These are phyloP conservation scores for Hermaeophaga mercurialis DNA, from an alignment of 2,888 invertebrate genomes.

Conservation along the genomic window DNA sequence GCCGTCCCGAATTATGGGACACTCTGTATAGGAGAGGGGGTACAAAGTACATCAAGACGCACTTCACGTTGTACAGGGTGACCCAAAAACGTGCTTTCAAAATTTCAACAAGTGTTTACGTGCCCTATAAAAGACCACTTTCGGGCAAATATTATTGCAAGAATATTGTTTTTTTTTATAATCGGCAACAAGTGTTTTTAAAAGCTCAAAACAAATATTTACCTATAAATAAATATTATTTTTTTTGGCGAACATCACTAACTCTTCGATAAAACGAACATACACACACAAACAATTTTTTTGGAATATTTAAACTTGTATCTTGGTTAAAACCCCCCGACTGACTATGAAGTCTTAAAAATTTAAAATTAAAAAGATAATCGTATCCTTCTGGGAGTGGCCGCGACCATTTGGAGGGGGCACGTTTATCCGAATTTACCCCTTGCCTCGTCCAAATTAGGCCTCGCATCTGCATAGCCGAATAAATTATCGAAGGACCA, in stretches of 20 bases:
- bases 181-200: too few relatives aligned
- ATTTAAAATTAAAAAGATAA: slow-evolving; percentile 45
- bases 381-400: slow-evolving; percentile 50
- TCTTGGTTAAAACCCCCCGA: slow-evolving; percentile 33
- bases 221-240: slow-evolving; percentile 10
- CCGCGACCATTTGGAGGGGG: slow-evolving; percentile 45
- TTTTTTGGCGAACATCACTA: slow-evolving; percentile 15
- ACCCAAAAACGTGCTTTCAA: too few relatives aligned
- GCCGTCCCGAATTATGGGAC: too few relatives aligned
- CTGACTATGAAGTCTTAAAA: slow-evolving; percentile 35
- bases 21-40: too few relatives aligned
- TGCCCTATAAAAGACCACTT: too few relatives aligned
- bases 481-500: slow-evolving; percentile 48
- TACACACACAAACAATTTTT: slow-evolving; percentile 7
- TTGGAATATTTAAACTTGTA: slow-evolving; percentile 21
- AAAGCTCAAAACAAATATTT: too few relatives aligned
- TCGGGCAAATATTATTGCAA: too few relatives aligned
- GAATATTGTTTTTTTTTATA: too few relatives aligned
- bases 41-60: too few relatives aligned
- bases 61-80: too few relatives aligned
- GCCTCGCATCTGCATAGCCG: slow-evolving; percentile 52
- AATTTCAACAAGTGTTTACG: too few relatives aligned
- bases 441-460: slow-evolving; percentile 49
- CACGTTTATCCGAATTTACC: slow-evolving; percentile 43
- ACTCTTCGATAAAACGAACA: slow-evolving; percentile 21